Percentiles rank a stretch among this genome's conserved stretches.
Conservation (phyloP, 1,140 invertebrate genomes). For the Pogonognathellus flavescens region DNA sequence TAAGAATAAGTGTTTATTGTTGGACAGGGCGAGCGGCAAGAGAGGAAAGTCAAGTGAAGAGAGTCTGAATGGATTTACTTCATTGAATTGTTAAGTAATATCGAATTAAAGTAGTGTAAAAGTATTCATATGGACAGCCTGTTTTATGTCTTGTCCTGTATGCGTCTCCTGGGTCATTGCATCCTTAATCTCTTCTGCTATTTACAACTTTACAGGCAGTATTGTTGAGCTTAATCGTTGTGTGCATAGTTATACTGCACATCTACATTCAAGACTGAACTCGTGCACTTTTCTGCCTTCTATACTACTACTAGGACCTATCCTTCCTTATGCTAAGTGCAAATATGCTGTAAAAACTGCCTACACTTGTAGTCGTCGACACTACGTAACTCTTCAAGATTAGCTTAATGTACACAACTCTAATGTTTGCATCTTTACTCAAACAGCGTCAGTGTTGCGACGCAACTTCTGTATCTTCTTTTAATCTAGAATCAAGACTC, state of each 20-base stretch:
- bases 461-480: slow-evolving; percentile 45
- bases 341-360: slow-evolving; percentile 19
- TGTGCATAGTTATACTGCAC: slow-evolving; percentile 1
- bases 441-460: slow-evolving; percentile 38
- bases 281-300: background rate
- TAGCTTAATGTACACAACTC: slow-evolving; percentile 11
- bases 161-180: slow-evolving; percentile 31
- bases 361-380: background rate
- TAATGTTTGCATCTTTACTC: slow-evolving; percentile 43
- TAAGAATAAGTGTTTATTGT: slow-evolving; percentile 51
- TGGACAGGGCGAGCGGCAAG: slow-evolving; percentile 10
- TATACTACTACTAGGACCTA: background rate
- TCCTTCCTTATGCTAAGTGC: background rate
- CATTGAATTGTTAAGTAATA: slow-evolving; percentile 17
- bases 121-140: slow-evolving; percentile 10
- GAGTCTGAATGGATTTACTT: slow-evolving; percentile 10
- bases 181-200: slow-evolving; percentile 42
- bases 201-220: slow-evolving; percentile 24
- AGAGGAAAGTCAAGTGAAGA: slow-evolving; percentile 38
- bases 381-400: background rate
- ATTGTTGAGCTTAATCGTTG: background rate
- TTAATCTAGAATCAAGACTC: background rate
- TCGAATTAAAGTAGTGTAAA: background rate
- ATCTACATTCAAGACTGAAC: slow-evolving; percentile 18
- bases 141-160: slow-evolving; percentile 23